phyloP scores from a whole-genome alignment of 2,888 invertebrate species.

The Neria commutata region DNA sequence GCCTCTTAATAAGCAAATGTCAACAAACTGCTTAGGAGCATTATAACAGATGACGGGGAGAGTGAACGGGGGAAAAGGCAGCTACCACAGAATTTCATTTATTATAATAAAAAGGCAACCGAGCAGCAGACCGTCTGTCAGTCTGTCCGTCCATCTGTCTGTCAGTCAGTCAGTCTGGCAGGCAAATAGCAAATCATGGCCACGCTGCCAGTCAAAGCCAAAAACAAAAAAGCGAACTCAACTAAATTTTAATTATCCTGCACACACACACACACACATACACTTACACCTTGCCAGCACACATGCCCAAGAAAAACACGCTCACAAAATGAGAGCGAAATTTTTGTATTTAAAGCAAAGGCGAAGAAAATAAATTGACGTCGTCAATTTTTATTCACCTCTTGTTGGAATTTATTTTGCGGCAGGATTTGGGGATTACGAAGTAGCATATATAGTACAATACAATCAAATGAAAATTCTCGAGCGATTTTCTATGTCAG shows the following conservation, averaged over 20 bases:
- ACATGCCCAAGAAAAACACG: too few species aligned
- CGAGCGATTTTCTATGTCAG: slow-evolving; percentile 17
- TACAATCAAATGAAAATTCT: slow-evolving; percentile 7
- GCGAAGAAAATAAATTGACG: neutral
- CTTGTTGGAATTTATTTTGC: too few species aligned
- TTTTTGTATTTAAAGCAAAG: neutral
- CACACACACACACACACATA: neutral
- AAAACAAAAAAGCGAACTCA: neutral
- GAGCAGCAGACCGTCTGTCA: neutral
- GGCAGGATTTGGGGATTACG: too few species aligned
- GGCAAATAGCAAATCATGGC: neutral
- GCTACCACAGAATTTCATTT: slow-evolving; percentile 18
- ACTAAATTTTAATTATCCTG: slow-evolving; percentile 4
- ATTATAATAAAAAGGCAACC: slow-evolving; percentile 19
- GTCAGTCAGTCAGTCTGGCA: too few species aligned
- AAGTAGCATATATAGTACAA: too few species aligned
- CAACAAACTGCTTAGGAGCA: neutral
- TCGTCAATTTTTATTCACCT: too few species aligned
- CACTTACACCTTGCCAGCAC: neutral
- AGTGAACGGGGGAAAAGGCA: neutral
- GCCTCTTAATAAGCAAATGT: too few species aligned
- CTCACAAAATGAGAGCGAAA: too few species aligned
- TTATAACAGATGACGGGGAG: too few species aligned
- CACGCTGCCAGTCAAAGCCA: too few species aligned
- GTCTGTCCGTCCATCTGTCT: neutral